Percentiles rank a stretch among this genome's conserved stretches.
Conservation (phyloP, 2,888 invertebrate species). For the Diaphora mendica region DNA sequence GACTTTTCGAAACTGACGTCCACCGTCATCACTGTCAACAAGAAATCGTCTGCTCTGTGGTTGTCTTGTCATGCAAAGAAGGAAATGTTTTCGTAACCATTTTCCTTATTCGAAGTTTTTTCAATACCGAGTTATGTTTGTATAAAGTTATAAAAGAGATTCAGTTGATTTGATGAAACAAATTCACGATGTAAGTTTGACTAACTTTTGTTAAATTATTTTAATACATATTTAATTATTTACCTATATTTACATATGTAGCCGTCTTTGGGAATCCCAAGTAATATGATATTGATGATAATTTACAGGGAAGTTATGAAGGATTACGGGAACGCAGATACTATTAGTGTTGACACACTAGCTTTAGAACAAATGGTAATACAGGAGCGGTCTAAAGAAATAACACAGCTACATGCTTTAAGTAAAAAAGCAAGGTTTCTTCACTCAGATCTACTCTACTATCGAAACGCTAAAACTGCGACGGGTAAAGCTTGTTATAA, state of each 20-base stretch:
- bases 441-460: constrained; percentile 77
- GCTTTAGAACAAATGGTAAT: constrained; percentile 70
- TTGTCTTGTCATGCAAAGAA: not conserved
- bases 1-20: not conserved
- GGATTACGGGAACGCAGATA: constrained; percentile 71
- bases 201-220: not conserved
- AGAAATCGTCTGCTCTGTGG: not conserved
- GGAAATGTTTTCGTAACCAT: constrained; percentile 1
- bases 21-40: not conserved
- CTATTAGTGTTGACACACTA: constrained; percentile 75
- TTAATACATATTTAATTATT: too few species aligned
- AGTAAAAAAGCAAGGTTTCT: constrained; percentile 75
- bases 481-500: constrained; percentile 75
- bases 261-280: constrained; percentile 2
- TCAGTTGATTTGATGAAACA: constrained; percentile 1
- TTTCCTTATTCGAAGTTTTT: constrained; percentile 12
- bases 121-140: not conserved
- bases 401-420: constrained; percentile 68
- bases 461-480: constrained; percentile 72
- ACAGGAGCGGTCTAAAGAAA: constrained; percentile 72
- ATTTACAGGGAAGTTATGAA: constrained; percentile 69
- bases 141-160: not conserved
- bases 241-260: not conserved
- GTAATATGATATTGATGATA: constrained; percentile 11
- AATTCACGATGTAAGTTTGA: constrained; percentile 21